phyloP scores from a whole-genome alignment of 2,113 vertebrate species.

The Halichoeres trimaculatus region DNA sequence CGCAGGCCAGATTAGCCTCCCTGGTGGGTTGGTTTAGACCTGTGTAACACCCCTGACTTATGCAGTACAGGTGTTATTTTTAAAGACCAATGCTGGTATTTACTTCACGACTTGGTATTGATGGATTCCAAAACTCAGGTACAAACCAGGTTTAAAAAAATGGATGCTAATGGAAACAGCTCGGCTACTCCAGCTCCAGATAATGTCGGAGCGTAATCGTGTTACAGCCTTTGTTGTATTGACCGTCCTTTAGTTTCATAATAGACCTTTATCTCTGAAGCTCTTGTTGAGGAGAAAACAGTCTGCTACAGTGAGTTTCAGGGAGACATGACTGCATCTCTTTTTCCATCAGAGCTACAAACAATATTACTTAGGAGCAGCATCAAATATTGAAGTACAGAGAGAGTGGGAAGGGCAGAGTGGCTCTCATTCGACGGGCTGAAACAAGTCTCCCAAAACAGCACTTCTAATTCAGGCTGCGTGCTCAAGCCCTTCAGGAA shows the following conservation, averaged over 20 bases:
- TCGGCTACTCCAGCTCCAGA: no score
- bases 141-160: no score
- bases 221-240: slow-evolving; percentile 6
- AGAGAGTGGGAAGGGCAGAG: slow-evolving; percentile 44
- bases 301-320: slow-evolving; percentile 45
- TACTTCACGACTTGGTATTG: no score
- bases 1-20: no score
- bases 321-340: slow-evolving; percentile 33
- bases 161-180: no score
- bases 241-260: slow-evolving; percentile 34
- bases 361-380: slow-evolving; percentile 67
- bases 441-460: slow-evolving; percentile 38
- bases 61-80: no score
- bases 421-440: slow-evolving; percentile 41
- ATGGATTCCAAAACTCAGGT: no score
- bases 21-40: no score
- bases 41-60: no score
- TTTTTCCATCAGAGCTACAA: slow-evolving; percentile 63
- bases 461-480: slow-evolving; percentile 48
- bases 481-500: slow-evolving; percentile 25
- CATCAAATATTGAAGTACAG: slow-evolving; percentile 73
- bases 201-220: slow-evolving; percentile 1
- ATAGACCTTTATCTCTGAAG: slow-evolving; percentile 25
- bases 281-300: slow-evolving; percentile 10
- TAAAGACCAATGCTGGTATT: no score